Evolutionary conservation across 2,888 invertebrate species (phyloP).

Genomic region (Junonia oenone): DNA sequence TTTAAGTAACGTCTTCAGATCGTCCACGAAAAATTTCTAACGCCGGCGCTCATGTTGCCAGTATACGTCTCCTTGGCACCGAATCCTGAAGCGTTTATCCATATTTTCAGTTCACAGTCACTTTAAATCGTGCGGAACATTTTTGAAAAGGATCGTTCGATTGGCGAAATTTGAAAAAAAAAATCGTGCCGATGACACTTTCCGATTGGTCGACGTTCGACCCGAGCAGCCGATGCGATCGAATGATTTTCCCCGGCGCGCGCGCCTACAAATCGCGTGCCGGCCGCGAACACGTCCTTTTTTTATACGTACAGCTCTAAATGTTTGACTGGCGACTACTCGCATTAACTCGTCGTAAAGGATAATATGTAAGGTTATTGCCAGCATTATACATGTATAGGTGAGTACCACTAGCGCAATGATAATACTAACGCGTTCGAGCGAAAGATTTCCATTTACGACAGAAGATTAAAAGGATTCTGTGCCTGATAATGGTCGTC

Average conservation of each 20-base stretch:
- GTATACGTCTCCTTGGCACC: constrained; percentile 45
- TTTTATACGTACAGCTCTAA: constrained; percentile 68
- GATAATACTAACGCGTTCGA: constrained; percentile 52
- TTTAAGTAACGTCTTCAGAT: constrained; percentile 38
- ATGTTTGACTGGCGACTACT: constrained; percentile 68
- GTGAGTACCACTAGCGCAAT: constrained; percentile 49
- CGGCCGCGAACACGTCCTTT: constrained; percentile 58
- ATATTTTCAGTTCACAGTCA: constrained; percentile 21
- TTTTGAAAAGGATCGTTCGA: constrained; percentile 16
- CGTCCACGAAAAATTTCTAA: constrained; percentile 40
- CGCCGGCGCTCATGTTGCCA: constrained; percentile 36
- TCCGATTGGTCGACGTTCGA: constrained; percentile 61
- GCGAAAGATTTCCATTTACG: constrained; percentile 74
- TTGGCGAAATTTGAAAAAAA: constrained; percentile 24
- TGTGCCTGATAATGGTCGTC: constrained; percentile 55
- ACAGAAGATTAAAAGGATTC: constrained; percentile 69
- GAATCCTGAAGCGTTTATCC: constrained; percentile 41
- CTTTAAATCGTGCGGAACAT: constrained; percentile 17
- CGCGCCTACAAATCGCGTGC: constrained; percentile 55
- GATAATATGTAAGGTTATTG: constrained; percentile 76
- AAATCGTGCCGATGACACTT: constrained; percentile 42
- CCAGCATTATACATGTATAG: constrained; percentile 49
- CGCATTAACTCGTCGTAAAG: constrained; percentile 73
- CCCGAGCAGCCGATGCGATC: constrained; percentile 54
- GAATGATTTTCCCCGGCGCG: constrained; percentile 64